phyloP scores from a whole-genome alignment of 2,888 invertebrate species.

The Pelosia muscerda region DNA sequence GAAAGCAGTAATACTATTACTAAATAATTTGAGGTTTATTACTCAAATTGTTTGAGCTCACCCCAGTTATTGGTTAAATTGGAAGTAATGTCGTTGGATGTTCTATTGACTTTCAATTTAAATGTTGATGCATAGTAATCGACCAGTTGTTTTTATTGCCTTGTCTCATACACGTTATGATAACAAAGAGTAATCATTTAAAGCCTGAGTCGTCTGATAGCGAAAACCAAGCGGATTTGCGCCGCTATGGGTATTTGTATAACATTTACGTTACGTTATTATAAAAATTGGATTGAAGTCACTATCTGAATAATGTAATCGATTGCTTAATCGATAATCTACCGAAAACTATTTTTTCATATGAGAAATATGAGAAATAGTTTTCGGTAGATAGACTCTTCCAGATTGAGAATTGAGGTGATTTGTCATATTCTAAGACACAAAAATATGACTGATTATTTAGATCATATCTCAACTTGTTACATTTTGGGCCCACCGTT shows the following conservation, averaged over 20 bases:
- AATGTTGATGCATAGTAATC: slow-evolving; percentile 39
- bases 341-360: too few species aligned
- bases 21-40: slow-evolving; percentile 28
- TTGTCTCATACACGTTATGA: slow-evolving; percentile 11
- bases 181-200: background rate
- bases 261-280: background rate
- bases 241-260: background rate
- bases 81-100: slow-evolving; percentile 35
- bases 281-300: background rate
- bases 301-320: background rate
- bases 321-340: too few species aligned
- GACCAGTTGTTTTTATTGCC: slow-evolving; percentile 39
- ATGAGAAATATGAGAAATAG: too few species aligned
- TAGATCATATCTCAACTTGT: too few species aligned
- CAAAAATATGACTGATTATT: too few species aligned
- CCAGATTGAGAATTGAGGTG: too few species aligned
- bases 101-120: slow-evolving; percentile 49
- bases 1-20: slow-evolving; percentile 24
- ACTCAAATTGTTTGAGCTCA: slow-evolving; percentile 50
- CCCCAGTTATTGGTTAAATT: slow-evolving; percentile 47
- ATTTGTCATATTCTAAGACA: too few species aligned
- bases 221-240: background rate
- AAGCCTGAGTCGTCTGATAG: background rate
- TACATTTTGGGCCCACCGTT: too few species aligned
- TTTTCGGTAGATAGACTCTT: too few species aligned